phyloP scores from a whole-genome alignment of 2,888 invertebrate genomes.

The Bombyx huttoni region DNA sequence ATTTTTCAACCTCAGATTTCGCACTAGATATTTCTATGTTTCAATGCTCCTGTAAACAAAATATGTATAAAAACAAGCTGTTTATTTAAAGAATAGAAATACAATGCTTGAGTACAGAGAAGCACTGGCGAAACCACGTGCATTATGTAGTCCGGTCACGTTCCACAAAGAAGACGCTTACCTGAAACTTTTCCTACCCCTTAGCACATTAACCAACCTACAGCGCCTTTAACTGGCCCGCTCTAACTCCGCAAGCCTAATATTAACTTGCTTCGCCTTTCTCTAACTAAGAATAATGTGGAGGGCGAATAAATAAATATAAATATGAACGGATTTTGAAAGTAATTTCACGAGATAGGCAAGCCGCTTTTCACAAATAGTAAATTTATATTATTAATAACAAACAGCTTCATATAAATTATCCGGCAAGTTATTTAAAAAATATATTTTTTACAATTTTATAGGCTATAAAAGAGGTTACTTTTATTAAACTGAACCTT shows the following conservation, averaged over 20 bases:
- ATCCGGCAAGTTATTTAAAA: too few relatives aligned
- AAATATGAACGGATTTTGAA: neutral
- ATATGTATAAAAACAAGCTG: neutral
- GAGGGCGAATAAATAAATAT: slow-evolving; percentile 1
- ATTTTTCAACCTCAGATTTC: too few relatives aligned
- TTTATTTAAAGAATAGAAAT: neutral
- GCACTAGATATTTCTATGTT: too few relatives aligned
- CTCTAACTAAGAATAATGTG: slow-evolving; percentile 5
- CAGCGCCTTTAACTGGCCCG: slow-evolving; percentile 34
- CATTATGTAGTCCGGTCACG: slow-evolving; percentile 55
- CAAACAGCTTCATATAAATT: too few relatives aligned
- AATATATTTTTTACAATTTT: too few relatives aligned
- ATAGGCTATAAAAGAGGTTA: too few relatives aligned
- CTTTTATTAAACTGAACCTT: too few relatives aligned
- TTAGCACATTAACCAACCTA: slow-evolving; percentile 63
- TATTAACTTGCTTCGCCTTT: slow-evolving; percentile 14
- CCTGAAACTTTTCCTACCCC: slow-evolving; percentile 67
- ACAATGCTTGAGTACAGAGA: slow-evolving; percentile 7
- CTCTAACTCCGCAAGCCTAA: slow-evolving; percentile 22
- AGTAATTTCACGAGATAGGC: neutral
- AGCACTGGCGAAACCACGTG: slow-evolving; percentile 16
- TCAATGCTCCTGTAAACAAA: neutral
- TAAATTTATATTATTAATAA: too few relatives aligned
- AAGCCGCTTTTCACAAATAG: neutral
- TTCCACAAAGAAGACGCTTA: slow-evolving; percentile 61